Conservation (phyloP, 2,113 vertebrate genomes). For the Rhombomys opimus region DNA sequence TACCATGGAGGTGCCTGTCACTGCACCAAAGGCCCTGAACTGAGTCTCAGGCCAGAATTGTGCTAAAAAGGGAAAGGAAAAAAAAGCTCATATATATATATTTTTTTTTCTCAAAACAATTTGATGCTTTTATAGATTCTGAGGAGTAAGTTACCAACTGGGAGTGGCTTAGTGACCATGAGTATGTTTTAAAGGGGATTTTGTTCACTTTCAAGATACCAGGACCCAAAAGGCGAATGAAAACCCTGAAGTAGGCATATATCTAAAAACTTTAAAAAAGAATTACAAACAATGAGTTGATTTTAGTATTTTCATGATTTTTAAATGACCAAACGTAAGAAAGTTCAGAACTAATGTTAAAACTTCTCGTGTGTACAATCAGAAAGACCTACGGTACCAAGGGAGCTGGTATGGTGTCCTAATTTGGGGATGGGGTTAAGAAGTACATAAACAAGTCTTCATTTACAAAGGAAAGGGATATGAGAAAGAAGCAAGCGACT, state of each 20-base stretch:
- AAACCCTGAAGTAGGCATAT: neutral
- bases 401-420: neutral
- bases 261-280: neutral
- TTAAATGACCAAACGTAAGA: neutral
- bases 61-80: neutral
- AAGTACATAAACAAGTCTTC: neutral
- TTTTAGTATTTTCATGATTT: neutral
- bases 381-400: neutral
- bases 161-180: neutral
- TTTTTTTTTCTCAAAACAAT: neutral
- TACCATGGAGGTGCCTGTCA: neutral
- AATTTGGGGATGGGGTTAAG: neutral
- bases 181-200: neutral
- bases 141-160: neutral
- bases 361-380: neutral
- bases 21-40: neutral
- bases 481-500: neutral
- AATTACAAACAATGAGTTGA: neutral
- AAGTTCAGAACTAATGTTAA: neutral
- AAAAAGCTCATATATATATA: neutral
- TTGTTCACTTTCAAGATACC: neutral
- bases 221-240: neutral
- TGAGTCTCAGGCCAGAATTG: neutral
- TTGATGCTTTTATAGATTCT: constrained; percentile 3
- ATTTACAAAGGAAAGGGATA: neutral